Percentiles rank a stretch among this genome's conserved stretches.
Conservation (phyloP, 1,140 invertebrate genomes). For the Anadara kagoshimensis region DNA sequence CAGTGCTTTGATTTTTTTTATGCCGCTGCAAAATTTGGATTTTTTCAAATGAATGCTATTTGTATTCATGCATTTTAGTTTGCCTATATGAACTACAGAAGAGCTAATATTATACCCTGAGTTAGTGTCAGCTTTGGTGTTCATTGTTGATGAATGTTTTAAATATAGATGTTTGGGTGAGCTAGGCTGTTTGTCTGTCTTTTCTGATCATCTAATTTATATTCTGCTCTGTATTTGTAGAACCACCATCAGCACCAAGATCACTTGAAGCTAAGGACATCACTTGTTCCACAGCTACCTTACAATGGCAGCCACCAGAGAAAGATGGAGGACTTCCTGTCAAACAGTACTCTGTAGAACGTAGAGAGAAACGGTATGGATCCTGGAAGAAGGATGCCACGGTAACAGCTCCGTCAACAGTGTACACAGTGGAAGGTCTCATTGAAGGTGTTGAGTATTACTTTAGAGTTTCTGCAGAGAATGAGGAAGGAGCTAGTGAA, state of each 20-base stretch:
- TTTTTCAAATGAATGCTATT: too few species aligned
- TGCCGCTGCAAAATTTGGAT: too few species aligned
- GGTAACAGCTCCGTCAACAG: constrained; percentile 47
- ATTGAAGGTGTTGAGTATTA: constrained; percentile 96
- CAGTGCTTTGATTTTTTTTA: too few species aligned
- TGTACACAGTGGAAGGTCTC: constrained; percentile 74
- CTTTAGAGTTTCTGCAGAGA: constrained; percentile 94
- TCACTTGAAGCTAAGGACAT: constrained; percentile 57
- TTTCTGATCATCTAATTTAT: neutral
- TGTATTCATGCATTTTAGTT: too few species aligned
- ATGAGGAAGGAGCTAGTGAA: constrained; percentile 86
- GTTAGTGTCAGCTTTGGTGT: too few species aligned
- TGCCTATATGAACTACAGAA: too few species aligned
- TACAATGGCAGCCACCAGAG: constrained; percentile 93
- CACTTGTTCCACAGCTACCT: constrained; percentile 53
- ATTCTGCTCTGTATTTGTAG: constrained; percentile 33
- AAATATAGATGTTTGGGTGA: too few species aligned
- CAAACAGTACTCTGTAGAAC: constrained; percentile 92
- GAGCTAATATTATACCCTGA: too few species aligned
- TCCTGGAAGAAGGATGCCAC: constrained; percentile 74
- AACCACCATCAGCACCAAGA: constrained; percentile 59
- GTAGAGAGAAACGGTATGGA: constrained; percentile 81
- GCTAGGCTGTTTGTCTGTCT: too few species aligned
- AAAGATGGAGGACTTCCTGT: constrained; percentile 98
- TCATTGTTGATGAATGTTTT: too few species aligned